These are phyloP conservation scores for Podilymbus podiceps DNA, from an alignment of 2,113 vertebrate genomes.

Conservation along the genomic window DNA sequence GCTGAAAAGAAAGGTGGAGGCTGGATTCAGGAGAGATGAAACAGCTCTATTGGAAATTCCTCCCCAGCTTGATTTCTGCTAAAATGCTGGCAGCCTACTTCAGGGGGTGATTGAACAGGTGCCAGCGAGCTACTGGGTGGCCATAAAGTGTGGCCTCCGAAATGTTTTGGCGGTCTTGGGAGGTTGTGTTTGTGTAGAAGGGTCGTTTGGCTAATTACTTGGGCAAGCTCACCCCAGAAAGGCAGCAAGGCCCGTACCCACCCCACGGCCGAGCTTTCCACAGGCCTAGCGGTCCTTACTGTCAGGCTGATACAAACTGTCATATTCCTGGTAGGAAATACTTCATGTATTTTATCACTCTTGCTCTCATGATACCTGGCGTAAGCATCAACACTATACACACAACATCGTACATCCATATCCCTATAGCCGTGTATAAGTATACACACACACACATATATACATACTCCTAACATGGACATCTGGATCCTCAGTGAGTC, in stretches of 20 bases:
- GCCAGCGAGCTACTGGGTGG: background rate
- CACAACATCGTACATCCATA: background rate
- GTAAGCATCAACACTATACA: background rate
- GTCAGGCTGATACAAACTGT: background rate
- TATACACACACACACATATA: background rate
- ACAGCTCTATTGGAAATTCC: background rate
- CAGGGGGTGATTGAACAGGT: background rate
- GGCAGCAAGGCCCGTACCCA: background rate
- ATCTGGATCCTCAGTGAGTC: background rate
- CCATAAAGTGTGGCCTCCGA: background rate
- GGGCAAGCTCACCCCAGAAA: background rate
- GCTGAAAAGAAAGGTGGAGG: background rate
- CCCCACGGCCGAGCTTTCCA: background rate
- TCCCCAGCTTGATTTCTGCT: background rate
- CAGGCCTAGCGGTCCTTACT: background rate
- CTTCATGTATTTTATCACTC: background rate
- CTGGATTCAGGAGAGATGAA: background rate
- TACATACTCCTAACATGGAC: background rate
- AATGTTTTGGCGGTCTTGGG: background rate
- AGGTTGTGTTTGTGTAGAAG: constrained; percentile 11
- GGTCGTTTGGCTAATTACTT: background rate
- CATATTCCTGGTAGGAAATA: background rate
- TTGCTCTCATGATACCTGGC: background rate
- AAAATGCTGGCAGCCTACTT: background rate
- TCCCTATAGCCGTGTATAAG: background rate